phyloP scores from a whole-genome alignment of 2,797 vertebrate species.

The Clarias pachynema region DNA sequence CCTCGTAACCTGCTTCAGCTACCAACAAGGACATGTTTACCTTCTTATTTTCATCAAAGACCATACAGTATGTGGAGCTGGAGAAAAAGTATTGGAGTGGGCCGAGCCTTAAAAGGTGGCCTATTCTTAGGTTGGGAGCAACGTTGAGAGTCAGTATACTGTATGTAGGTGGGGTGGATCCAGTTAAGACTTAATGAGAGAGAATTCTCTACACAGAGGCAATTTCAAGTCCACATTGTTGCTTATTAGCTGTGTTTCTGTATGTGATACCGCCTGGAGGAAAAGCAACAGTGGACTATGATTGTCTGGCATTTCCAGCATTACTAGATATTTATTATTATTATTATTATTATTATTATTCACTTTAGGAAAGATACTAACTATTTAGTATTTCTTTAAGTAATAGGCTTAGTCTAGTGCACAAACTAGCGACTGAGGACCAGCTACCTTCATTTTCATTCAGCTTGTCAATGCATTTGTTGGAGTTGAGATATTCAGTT shows the following conservation, averaged over 20 bases:
- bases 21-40: neutral
- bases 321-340: neutral
- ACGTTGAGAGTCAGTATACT: neutral
- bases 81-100: neutral
- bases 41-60: neutral
- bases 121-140: neutral
- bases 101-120: neutral
- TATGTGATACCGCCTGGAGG: neutral
- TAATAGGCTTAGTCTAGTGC: neutral
- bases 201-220: neutral
- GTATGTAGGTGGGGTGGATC: neutral
- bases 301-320: neutral
- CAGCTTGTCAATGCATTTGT: neutral
- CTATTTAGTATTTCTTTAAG: neutral
- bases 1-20: neutral
- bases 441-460: neutral
- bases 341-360: neutral
- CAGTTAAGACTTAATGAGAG: neutral
- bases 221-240: neutral
- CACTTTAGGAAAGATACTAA: neutral
- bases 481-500: too few species aligned
- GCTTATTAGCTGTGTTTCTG: too few species aligned
- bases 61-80: neutral
- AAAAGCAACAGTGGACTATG: neutral
- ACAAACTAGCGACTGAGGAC: neutral